Conservation (phyloP, 2,797 vertebrate species). For the Arremon brunneinucha region DNA sequence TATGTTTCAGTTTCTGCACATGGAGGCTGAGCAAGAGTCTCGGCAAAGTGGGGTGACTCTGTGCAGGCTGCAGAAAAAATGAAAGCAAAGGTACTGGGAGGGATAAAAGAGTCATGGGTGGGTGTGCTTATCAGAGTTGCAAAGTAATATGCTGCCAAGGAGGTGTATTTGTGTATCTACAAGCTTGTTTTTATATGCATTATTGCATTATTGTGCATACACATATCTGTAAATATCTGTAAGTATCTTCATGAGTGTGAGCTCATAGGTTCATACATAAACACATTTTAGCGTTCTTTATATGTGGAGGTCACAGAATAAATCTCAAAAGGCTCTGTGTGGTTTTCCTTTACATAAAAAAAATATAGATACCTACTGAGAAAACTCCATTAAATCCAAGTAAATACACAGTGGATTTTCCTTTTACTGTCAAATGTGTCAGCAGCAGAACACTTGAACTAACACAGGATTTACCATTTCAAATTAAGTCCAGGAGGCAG, state of each 20-base stretch:
- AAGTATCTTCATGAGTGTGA: neutral
- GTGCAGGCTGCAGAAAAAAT: neutral
- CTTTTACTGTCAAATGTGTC: neutral
- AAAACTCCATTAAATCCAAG: neutral
- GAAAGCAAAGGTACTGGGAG: neutral
- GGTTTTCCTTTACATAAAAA: neutral
- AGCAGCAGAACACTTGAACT: neutral
- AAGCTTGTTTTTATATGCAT: neutral
- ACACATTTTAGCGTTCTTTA: neutral
- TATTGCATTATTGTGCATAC: neutral
- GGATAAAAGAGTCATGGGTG: neutral
- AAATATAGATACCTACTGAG: neutral
- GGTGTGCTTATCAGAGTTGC: neutral
- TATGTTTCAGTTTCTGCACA: rapidly evolving
- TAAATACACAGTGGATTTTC: neutral
- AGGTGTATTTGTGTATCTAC: neutral
- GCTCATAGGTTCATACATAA: neutral
- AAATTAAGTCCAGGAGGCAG: neutral
- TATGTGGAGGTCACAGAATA: neutral
- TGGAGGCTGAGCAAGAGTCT: neutral
- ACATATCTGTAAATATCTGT: neutral
- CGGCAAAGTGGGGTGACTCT: neutral
- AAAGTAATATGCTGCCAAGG: neutral
- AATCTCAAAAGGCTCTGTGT: neutral
- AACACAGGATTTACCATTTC: neutral